Evolutionary conservation across 2,797 vertebrate species (phyloP).

Genomic region (Geotrypetes seraphini): DNA sequence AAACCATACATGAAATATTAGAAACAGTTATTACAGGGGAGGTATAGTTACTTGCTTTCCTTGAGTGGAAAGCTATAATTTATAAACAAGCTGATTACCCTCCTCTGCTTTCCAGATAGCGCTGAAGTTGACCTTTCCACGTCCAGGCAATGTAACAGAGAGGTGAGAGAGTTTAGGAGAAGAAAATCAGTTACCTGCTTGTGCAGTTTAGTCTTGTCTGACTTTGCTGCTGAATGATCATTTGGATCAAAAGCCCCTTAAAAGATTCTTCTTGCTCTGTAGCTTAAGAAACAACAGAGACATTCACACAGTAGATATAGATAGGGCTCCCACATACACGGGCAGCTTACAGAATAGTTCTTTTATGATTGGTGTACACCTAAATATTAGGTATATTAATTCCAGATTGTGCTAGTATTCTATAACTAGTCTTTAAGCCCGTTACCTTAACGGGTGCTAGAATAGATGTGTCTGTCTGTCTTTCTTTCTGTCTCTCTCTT

Average conservation of each 20-base stretch:
- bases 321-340: too few relatives aligned
- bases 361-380: too few relatives aligned
- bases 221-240: conserved; percentile 30
- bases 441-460: too few relatives aligned
- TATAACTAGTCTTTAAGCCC: too few relatives aligned
- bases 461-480: too few relatives aligned
- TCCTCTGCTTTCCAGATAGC: conserved; percentile 36
- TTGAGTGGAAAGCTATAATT: conserved; percentile 33
- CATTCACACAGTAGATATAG: conserved; percentile 22
- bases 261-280: conserved; percentile 30
- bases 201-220: conserved; percentile 37
- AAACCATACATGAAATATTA: conserved; percentile 42
- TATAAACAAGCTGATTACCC: conserved; percentile 31
- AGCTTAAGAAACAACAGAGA: conserved; percentile 41
- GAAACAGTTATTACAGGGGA: conserved; percentile 33
- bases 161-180: conserved; percentile 28
- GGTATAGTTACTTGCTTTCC: conserved; percentile 36
- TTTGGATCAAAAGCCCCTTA: conserved; percentile 37
- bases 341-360: too few relatives aligned
- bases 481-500: too few relatives aligned
- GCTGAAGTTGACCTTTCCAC: conserved; percentile 33
- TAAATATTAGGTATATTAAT: too few relatives aligned
- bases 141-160: conserved; percentile 38
- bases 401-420: too few relatives aligned
- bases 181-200: conserved; percentile 41